Evolutionary conservation across 2,797 vertebrate species (phyloP), one percentile per base, ranked within the genome.

Genomic region (Oreochromis grahami): DNA sequence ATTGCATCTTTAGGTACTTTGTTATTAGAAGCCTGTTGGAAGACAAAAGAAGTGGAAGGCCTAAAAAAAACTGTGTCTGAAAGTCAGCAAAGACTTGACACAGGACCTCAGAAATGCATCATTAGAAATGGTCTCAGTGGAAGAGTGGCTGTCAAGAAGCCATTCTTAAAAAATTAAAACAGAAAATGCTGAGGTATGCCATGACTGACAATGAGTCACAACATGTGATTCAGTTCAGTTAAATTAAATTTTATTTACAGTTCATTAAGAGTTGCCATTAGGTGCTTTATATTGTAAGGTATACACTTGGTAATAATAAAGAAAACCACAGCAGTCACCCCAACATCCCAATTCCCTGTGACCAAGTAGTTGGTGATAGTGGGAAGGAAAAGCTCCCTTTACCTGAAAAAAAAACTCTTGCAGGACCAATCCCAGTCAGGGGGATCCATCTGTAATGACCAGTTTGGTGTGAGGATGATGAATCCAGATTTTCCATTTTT

Each of bases 401-500:
- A 63, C 10, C 10, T n/a, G 10, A 17, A 36, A 63, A 63, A 63
- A 34, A 60, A 36, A 12, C 10, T 36, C 32, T 63, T 36, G 58
- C 58, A 63, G 32, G 58, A 63, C 58, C 19, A 63, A 1, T 36
- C 19, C 58, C 58, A 63, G 32, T n/a, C 2, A 63, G 32, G 0
- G 32, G 58, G 32, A 36, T 36, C 32, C 58, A 63, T 63, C 58
- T 63, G 10, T 12, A 10, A 36, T 63, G 32, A 63, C 6, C 10
- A n/a, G 19, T 13, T n/a, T 36, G 12, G 32, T 36, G 10, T 63
- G 0, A 36, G 58, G 58, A 63, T 36, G 6, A 63, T 63, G 10
- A 13, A 36, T 5, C 19, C 17, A 63, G 32, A 36, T 63, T 63
- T 63, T 63, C n/a, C 0, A 0, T 36, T 36, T n/a, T n/a, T 63